Evolutionary conservation across 1,140 invertebrate species (phyloP).

Genomic region (Brachionus calyciflorus): DNA sequence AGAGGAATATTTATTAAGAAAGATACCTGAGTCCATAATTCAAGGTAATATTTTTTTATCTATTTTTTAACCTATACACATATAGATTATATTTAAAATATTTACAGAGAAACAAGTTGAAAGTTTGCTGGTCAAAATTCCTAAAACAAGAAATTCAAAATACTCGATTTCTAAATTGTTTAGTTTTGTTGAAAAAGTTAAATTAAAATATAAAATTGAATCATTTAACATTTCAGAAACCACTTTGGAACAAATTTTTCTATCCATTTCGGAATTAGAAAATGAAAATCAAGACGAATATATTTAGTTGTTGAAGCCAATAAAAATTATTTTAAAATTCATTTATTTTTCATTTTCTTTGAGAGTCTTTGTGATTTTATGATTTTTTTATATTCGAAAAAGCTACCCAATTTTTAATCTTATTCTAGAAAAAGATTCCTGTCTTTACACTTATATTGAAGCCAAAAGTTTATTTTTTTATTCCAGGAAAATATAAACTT

Average conservation of each 20-base stretch:
- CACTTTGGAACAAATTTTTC: conserved; percentile 34
- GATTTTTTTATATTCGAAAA: no score
- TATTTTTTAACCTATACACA: no score
- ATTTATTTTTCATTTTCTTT: no score
- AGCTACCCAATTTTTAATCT: no score
- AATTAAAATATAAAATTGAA: conserved; percentile 30
- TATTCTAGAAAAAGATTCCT: no score
- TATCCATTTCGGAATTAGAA: background rate
- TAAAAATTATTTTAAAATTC: no score
- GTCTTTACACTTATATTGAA: no score
- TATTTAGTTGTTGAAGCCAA: no score
- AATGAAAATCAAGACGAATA: background rate
- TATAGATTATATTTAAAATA: no score
- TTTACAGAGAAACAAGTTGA: conserved; percentile 29
- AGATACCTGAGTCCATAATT: conserved; percentile 2
- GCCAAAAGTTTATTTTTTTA: no score
- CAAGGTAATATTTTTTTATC: background rate
- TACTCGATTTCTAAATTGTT: background rate
- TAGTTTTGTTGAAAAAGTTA: conserved; percentile 1
- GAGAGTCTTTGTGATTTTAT: no score
- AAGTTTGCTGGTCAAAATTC: background rate
- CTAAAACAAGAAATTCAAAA: background rate
- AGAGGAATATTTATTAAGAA: background rate
- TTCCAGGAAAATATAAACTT: no score
- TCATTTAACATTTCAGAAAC: conserved; percentile 35